These are phyloP conservation scores for Apeltes quadracus DNA, from an alignment of 2,113 vertebrate species.

Conservation along the genomic window DNA sequence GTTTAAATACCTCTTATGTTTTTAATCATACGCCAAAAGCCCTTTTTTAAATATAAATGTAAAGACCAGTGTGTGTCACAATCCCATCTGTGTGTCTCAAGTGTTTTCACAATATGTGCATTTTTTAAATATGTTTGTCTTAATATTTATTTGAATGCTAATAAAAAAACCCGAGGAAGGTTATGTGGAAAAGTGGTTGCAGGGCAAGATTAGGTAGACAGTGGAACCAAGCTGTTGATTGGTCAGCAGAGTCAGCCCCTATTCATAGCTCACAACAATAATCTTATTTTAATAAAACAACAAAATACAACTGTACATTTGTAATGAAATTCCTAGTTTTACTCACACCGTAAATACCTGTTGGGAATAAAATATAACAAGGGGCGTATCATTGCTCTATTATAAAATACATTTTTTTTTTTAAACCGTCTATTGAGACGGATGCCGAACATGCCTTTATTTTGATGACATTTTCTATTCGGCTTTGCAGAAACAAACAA, in stretches of 20 bases:
- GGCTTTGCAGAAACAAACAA: not conserved
- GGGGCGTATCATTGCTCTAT: too few species aligned
- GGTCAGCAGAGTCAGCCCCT: too few species aligned
- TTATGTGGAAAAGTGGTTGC: not conserved
- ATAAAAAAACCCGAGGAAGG: not conserved
- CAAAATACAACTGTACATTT: not conserved
- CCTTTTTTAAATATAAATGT: not conserved
- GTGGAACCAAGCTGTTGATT: not conserved
- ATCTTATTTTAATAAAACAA: not conserved
- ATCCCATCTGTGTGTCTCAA: not conserved
- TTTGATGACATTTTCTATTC: not conserved
- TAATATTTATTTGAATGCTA: not conserved
- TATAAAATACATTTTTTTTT: not conserved
- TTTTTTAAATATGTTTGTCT: not conserved
- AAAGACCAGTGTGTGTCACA: not conserved
- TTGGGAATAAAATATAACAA: not conserved
- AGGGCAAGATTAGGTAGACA: not conserved
- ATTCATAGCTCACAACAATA: not conserved
- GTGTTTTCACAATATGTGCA: not conserved
- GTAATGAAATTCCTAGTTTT: not conserved
- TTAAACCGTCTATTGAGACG: not conserved
- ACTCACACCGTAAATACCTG: not conserved
- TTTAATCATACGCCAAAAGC: not conserved
- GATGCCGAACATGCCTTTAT: not conserved
- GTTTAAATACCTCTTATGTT: constrained; percentile 13